A percentile compares a stretch with the other conserved stretches of the same genome.
Conservation (phyloP, 2,113 vertebrate genomes). For the Thamnophis sirtalis region DNA sequence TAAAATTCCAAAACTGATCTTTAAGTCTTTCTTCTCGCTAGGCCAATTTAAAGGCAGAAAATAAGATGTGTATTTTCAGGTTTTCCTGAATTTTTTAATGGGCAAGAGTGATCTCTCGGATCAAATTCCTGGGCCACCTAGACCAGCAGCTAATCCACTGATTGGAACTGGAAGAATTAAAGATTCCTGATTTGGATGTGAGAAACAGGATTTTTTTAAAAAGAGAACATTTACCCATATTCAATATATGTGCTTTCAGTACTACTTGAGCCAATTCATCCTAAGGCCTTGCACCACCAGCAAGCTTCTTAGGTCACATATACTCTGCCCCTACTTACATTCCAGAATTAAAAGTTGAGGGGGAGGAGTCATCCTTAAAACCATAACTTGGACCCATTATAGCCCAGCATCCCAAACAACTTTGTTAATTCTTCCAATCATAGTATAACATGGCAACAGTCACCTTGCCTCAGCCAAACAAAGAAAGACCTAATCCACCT, state of each 20-base stretch:
- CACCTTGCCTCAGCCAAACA: neutral
- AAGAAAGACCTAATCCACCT: neutral
- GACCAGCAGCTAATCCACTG: neutral
- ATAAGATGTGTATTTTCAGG: neutral
- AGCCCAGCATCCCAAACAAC: neutral
- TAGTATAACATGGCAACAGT: neutral
- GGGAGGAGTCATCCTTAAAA: neutral
- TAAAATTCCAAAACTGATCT: neutral
- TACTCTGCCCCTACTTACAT: neutral
- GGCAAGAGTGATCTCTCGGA: neutral
- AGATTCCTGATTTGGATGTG: neutral
- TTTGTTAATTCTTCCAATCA: neutral
- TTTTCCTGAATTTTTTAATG: neutral
- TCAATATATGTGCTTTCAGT: neutral
- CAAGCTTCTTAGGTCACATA: neutral
- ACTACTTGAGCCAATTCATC: neutral
- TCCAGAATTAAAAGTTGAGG: neutral
- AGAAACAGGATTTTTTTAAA: neutral
- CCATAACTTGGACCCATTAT: neutral
- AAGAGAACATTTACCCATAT: neutral
- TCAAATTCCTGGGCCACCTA: neutral
- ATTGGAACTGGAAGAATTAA: neutral
- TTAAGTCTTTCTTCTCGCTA: neutral
- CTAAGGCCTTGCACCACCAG: neutral
- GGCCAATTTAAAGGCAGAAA: neutral